These are phyloP conservation scores for Phalacrocorax brasilianus DNA, from an alignment of 2,113 vertebrate species.

Conservation along the genomic window DNA sequence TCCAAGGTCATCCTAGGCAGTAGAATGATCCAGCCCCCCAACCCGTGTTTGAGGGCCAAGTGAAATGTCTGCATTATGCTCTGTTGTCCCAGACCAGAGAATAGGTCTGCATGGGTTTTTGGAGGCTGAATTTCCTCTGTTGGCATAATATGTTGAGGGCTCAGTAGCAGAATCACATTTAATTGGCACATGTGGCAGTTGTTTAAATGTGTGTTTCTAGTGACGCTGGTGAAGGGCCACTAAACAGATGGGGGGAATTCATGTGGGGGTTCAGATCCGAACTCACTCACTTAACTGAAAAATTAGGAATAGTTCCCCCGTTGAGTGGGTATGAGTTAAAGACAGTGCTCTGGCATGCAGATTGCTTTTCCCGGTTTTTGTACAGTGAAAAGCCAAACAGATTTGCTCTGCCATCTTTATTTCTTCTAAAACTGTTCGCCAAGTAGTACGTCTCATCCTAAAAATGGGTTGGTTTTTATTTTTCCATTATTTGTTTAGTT, in stretches of 20 bases:
- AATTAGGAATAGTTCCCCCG: not conserved
- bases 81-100: not conserved
- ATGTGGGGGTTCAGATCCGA: not conserved
- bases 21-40: not conserved
- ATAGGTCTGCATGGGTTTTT: accelerated
- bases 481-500: not conserved
- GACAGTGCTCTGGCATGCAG: not conserved
- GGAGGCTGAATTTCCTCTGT: not conserved
- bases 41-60: not conserved
- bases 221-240: not conserved
- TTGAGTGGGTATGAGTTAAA: not conserved
- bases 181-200: not conserved
- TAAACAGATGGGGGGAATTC: not conserved
- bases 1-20: not conserved
- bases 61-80: not conserved
- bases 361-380: not conserved
- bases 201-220: not conserved
- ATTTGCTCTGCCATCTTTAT: not conserved
- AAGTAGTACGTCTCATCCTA: not conserved
- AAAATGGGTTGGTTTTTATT: not conserved
- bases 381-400: not conserved
- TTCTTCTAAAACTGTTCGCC: not conserved
- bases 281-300: not conserved
- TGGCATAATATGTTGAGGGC: accelerated
- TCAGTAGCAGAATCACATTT: not conserved